phyloP scores from a whole-genome alignment of 2,113 vertebrate genomes.

The Motacilla tschutschensis region DNA sequence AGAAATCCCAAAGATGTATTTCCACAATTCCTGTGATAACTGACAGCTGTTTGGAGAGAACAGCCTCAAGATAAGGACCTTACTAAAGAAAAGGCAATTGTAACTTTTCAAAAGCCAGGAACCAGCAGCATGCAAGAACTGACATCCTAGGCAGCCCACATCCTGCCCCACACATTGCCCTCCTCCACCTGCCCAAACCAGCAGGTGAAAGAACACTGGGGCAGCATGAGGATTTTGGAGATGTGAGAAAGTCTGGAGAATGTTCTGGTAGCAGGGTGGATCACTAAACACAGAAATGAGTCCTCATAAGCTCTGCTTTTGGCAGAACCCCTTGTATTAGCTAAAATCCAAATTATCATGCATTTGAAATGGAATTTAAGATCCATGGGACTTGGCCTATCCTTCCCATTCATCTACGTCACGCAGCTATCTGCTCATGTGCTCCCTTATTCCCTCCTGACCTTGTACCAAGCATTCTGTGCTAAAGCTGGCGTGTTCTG shows the following conservation, averaged over 20 bases:
- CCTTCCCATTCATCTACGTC: slow-evolving; percentile 20
- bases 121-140: background rate
- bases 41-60: slow-evolving; percentile 31
- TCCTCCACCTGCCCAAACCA: background rate
- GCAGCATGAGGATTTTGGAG: background rate
- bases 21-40: slow-evolving; percentile 14
- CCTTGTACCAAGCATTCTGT: slow-evolving; percentile 49
- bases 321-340: slow-evolving; percentile 18
- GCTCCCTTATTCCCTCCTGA: slow-evolving; percentile 36
- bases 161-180: background rate
- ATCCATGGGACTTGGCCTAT: slow-evolving; percentile 31
- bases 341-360: slow-evolving; percentile 29
- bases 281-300: background rate
- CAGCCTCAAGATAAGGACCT: background rate
- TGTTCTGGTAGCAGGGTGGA: slow-evolving; percentile 8
- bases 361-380: slow-evolving; percentile 25
- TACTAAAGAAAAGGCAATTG: background rate
- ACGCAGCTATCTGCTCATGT: slow-evolving; percentile 2
- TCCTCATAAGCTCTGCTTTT: background rate
- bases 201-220: background rate
- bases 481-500: slow-evolving; percentile 52
- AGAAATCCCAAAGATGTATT: slow-evolving; percentile 12
- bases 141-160: background rate
- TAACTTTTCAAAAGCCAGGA: background rate
- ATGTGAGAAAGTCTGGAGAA: background rate